These are phyloP conservation scores for Cryptoleucopteryx plumbea DNA, from an alignment of 2,113 vertebrate genomes.

Conservation along the genomic window DNA sequence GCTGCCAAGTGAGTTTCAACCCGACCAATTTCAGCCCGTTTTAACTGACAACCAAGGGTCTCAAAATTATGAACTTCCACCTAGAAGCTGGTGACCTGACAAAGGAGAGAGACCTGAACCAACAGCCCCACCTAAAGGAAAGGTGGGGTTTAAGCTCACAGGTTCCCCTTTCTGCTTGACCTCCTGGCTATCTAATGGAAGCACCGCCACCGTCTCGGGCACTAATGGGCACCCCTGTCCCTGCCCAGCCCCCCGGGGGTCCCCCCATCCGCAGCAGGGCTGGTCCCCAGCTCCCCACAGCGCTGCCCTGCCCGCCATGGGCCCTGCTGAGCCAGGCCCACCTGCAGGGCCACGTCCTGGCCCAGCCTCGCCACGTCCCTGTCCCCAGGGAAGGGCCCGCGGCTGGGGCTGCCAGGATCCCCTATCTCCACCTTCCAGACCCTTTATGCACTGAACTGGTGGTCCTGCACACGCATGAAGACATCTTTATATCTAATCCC, in stretches of 20 bases:
- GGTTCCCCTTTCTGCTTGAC: not conserved
- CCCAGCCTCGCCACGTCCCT: not conserved
- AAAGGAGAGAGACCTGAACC: not conserved
- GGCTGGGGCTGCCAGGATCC: not conserved
- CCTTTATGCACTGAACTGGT: not conserved
- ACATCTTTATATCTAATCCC: not conserved
- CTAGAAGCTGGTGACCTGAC: not conserved
- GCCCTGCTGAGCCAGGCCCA: not conserved
- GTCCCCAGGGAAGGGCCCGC: not conserved
- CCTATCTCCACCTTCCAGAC: not conserved
- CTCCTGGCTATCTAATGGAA: not conserved
- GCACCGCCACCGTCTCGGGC: not conserved
- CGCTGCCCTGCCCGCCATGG: not conserved
- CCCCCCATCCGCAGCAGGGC: not conserved
- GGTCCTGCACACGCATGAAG: not conserved
- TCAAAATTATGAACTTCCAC: not conserved
- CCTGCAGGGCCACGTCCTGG: not conserved
- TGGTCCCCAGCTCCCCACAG: not conserved
- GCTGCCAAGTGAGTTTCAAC: not conserved
- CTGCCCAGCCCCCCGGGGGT: not conserved
- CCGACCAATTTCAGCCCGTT: not conserved
- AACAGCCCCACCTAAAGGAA: not conserved
- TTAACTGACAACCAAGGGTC: not conserved
- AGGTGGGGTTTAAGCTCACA: not conserved
- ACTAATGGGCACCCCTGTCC: not conserved